Conservation (phyloP, 2,113 vertebrate genomes). For the Percina caprodes region DNA sequence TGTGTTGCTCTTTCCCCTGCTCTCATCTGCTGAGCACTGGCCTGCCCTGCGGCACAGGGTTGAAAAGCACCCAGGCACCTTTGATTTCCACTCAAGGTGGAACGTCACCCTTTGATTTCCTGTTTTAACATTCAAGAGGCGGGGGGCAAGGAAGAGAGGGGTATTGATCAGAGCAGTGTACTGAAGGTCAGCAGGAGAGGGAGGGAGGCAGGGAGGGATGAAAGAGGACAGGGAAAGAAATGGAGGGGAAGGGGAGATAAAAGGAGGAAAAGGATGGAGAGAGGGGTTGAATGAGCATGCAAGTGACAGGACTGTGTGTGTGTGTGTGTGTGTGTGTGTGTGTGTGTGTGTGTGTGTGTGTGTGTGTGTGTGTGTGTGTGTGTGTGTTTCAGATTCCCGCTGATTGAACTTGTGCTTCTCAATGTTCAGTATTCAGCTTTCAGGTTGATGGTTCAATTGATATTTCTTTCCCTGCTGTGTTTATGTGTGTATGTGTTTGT, state of each 20-base stretch:
- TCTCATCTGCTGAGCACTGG: slow-evolving; percentile 42
- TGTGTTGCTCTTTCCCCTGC: slow-evolving; percentile 65
- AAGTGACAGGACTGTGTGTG: slow-evolving; percentile 56
- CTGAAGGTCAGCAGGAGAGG: slow-evolving; percentile 90
- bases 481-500: slow-evolving; percentile 38
- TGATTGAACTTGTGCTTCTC: slow-evolving; percentile 80
- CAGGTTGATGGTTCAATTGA: slow-evolving; percentile 80
- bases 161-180: slow-evolving; percentile 89
- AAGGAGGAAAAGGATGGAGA: slow-evolving; percentile 73
- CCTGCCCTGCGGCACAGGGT: slow-evolving; percentile 82
- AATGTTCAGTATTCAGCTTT: slow-evolving; percentile 77
- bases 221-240: slow-evolving; percentile 71
- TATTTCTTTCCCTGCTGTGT: slow-evolving; percentile 77
- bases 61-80: slow-evolving; percentile 89
- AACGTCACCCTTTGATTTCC: slow-evolving; percentile 96
- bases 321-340: slow-evolving; percentile 36
- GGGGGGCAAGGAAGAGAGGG: slow-evolving; percentile 89
- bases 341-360: slow-evolving; percentile 28
- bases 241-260: slow-evolving; percentile 71
- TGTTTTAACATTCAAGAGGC: slow-evolving; percentile 88
- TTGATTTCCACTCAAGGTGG: slow-evolving; percentile 97
- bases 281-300: slow-evolving; percentile 71
- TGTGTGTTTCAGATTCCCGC: slow-evolving; percentile 64
- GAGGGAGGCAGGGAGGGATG: slow-evolving; percentile 61
- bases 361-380: slow-evolving; percentile 38